phyloP scores from a whole-genome alignment of 2,888 invertebrate species.

The Synergus itoensis region DNA sequence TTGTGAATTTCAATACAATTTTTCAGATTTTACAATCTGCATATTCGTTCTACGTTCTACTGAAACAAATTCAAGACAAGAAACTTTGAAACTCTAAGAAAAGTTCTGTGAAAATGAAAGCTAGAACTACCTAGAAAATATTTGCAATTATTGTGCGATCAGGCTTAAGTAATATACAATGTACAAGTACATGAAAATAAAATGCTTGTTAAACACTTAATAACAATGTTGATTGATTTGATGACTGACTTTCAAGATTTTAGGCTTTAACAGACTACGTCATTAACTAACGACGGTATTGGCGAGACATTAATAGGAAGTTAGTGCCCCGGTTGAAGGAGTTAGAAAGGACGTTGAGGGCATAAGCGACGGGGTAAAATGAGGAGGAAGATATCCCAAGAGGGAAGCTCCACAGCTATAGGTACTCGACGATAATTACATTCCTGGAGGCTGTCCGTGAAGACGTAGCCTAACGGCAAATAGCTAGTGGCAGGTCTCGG shows the following conservation, averaged over 20 bases:
- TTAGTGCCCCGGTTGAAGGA: conserved; percentile 48
- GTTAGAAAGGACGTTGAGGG: conserved; percentile 53
- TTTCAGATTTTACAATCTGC: not conserved
- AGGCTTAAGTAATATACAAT: not conserved
- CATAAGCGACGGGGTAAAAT: conserved; percentile 51
- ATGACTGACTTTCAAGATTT: conserved; percentile 28
- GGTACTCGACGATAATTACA: conserved; percentile 66
- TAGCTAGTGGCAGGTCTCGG: conserved; percentile 49
- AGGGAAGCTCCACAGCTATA: conserved; percentile 45
- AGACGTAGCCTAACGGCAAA: conserved; percentile 51
- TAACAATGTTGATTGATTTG: conserved; percentile 35
- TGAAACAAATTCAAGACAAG: not conserved
- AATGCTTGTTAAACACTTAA: not conserved
- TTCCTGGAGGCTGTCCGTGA: conserved; percentile 61
- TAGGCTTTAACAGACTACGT: conserved; percentile 45
- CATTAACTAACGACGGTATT: conserved; percentile 60
- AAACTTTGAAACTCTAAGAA: no score
- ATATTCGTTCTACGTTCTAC: conserved; percentile 11
- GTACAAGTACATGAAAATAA: not conserved
- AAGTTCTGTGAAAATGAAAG: no score
- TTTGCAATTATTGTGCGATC: not conserved
- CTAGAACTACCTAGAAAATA: no score
- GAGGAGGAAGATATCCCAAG: conserved; percentile 48
- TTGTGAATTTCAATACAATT: no score
- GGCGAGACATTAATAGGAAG: conserved; percentile 53